These are phyloP conservation scores for Ailurus styani DNA, from an alignment of 2,113 vertebrate genomes.

Conservation along the genomic window DNA sequence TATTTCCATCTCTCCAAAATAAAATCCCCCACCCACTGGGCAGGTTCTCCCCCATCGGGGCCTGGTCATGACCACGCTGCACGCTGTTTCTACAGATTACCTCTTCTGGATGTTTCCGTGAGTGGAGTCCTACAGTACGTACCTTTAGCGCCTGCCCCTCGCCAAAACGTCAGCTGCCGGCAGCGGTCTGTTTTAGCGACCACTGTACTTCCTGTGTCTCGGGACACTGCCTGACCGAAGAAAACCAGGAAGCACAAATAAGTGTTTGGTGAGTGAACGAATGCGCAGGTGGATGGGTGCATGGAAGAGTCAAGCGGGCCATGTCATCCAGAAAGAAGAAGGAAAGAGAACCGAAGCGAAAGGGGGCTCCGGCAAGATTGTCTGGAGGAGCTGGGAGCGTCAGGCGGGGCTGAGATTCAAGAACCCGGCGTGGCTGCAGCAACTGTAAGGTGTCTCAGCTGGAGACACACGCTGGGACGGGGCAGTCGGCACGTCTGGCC, in stretches of 20 bases:
- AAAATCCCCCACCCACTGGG: neutral
- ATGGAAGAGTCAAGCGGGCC: neutral
- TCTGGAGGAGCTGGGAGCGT: neutral
- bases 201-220: neutral
- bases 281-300: rapidly evolving
- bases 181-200: neutral
- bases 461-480: rapidly evolving
- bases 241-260: neutral
- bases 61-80: neutral
- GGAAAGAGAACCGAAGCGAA: neutral
- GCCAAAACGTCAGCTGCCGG: neutral
- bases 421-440: rapidly evolving
- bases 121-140: neutral
- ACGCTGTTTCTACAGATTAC: neutral
- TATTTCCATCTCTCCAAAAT: neutral
- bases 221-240: neutral
- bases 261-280: neutral
- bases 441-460: neutral
- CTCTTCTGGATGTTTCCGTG: neutral
- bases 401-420: neutral
- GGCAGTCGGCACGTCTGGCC: too few relatives aligned
- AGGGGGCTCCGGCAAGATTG: neutral
- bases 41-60: neutral
- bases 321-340: neutral
- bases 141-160: neutral